Evolutionary conservation across 1,140 invertebrate species (phyloP), one percentile per base, ranked within the genome.

Genomic region (Bombus superbus): DNA sequence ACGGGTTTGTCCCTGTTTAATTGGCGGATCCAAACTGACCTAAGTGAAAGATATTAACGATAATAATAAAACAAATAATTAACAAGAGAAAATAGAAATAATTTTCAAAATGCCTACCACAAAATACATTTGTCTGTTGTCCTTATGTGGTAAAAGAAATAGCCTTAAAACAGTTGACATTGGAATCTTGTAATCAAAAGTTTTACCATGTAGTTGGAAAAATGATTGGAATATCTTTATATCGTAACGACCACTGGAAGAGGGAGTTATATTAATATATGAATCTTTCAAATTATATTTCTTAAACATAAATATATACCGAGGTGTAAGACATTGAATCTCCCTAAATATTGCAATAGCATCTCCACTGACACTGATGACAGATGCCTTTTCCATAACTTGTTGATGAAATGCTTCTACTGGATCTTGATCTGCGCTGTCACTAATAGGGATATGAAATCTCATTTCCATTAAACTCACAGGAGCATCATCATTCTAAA

Each of bases 171-270:
- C 98, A 1, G 99, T 99, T 3, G 98, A 98, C 96, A 99, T 98
- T 1, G 99, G 98, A 90, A 99, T 99, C 95, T 99, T 99, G 95
- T 99, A 99, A 96, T 99, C 99, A 94, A 99, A 99, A 1, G 99
- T 99, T 97, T 99, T 99, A 95, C 99, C 99, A 94, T 99, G 99
- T 78, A 99, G 97, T 96, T 99, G 99, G 92, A 99, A 98, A 95
- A 99, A 99, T 4, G 98, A 97, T 82, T 98, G 98, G 93, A 99
- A 99, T 69, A 99, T 97, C 96, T 99, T 99, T 94, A 99, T 99
- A 94, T 99, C 99, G 94, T 99, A 99, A 87, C 99, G 98, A 97
- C 99, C 99, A 96, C 98, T 98, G 95, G 96, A 96, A 95, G 40
- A 71, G 3, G 71, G 18, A 66, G 28, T 69, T 53, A 38, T 57